Conservation (phyloP, 2,888 invertebrate species). For the Barypeithes pellucidus region DNA sequence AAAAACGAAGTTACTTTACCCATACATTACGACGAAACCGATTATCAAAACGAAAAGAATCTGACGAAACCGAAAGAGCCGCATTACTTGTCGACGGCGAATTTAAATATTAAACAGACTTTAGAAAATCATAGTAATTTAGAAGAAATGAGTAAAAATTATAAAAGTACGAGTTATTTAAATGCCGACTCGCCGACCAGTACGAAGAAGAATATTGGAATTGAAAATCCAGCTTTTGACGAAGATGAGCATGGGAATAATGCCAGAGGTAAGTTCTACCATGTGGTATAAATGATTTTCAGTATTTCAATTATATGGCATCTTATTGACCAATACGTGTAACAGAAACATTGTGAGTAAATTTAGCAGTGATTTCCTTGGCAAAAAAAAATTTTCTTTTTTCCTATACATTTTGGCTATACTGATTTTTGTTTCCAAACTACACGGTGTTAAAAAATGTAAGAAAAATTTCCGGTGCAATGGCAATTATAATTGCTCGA, state of each 20-base stretch:
- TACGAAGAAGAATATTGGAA: slow-evolving; percentile 65
- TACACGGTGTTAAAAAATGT: too few relatives aligned
- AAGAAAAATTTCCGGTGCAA: too few relatives aligned
- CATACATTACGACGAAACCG: slow-evolving; percentile 67
- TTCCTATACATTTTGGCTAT: too few relatives aligned
- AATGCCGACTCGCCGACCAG: slow-evolving; percentile 60
- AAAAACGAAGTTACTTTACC: slow-evolving; percentile 70
- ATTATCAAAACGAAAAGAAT: slow-evolving; percentile 59
- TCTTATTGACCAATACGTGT: too few relatives aligned
- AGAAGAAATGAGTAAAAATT: slow-evolving; percentile 68
- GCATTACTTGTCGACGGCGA: slow-evolving; percentile 68
- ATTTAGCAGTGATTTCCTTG: too few relatives aligned
- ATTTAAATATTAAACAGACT: slow-evolving; percentile 67
- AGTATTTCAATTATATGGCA: too few relatives aligned
- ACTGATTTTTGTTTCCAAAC: too few relatives aligned
- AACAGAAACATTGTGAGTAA: too few relatives aligned
- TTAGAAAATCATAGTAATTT: slow-evolving; percentile 66
- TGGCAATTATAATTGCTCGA: too few relatives aligned
- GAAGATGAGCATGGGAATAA: slow-evolving; percentile 69
- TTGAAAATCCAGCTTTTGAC: slow-evolving; percentile 71
- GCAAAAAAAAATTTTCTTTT: too few relatives aligned
- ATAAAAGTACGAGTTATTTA: slow-evolving; percentile 68
- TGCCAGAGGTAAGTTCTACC: slow-evolving; percentile 58
- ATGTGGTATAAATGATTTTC: too few relatives aligned
- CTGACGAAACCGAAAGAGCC: slow-evolving; percentile 61